Base-by-base conservation (phyloP, 2,888 invertebrate species). In the Tethea ocularis region DNA sequence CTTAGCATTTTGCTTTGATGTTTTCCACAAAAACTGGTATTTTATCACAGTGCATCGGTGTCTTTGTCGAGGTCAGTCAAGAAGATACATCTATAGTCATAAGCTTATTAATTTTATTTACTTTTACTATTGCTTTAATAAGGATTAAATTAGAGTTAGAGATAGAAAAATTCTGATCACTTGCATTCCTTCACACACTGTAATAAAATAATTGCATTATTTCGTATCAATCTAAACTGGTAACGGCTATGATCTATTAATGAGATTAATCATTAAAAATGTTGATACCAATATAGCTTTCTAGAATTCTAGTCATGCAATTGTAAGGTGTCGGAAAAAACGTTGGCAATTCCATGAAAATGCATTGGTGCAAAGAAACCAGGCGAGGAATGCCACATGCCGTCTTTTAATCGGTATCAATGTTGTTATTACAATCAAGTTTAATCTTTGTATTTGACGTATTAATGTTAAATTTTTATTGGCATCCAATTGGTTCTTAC, bases 291-390 rank as follows among this genome's bases (percentile, higher is more conserved):
- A 82, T 81, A 87, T 86, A 84, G 83, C 91, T 91, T 89, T 92
- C 91, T 92, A 92, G 91, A 90, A 92, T 91, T 90, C 87, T 78
- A 89, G 81, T 80, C 86, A 90, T 89, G 89, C 90, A 84, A 86
- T 90, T 89, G 90, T 87, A 84, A 91, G 92, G 92, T 92, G 92
- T 89, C 78, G 89, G 92, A 92, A 93, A 54, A 93, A 93, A 92
- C 90, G 84, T 80, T 80, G 78, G 83, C 87, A 80, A 90, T 91
- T 88, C 92, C 85, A 91, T 93, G 91, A 91, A 93, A 93, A 93
- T 92, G 88, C 86, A 91, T 84, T 73, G 78, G 70, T 67, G 75
- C 82, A 82, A 89, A 92, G 91, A 92, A 91, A 91, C 92, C 86
- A 76, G 88, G 83, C 75, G 65, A 65, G 87, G 89, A 89, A 91